These are phyloP conservation scores for Melanaphis sacchari DNA, from an alignment of 1,140 invertebrate species.

Conservation along the genomic window DNA sequence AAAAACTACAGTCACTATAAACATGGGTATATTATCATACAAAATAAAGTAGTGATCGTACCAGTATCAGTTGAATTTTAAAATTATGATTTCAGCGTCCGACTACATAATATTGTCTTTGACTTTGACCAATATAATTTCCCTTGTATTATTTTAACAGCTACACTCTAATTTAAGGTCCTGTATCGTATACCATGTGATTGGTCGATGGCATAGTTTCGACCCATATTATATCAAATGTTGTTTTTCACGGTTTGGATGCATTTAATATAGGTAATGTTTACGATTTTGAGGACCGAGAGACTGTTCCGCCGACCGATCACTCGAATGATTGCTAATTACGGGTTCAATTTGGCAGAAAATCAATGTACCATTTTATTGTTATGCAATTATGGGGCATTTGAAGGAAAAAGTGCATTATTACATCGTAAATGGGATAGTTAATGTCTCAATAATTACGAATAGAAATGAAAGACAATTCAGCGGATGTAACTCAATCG, in stretches of 20 bases:
- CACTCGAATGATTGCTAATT: not conserved
- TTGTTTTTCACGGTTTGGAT: not conserved
- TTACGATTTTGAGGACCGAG: not conserved
- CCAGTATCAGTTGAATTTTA: not conserved
- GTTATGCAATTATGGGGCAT: not conserved
- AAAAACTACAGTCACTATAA: not conserved
- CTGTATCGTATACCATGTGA: not conserved
- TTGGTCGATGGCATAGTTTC: not conserved
- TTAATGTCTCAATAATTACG: not conserved
- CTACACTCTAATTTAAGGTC: too few relatives aligned
- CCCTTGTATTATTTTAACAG: not conserved
- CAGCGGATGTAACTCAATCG: too few relatives aligned
- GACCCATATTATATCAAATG: not conserved
- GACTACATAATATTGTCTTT: not conserved
- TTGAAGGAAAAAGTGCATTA: not conserved
- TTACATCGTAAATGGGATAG: not conserved
- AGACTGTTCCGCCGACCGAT: not conserved
- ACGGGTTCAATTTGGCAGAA: not conserved
- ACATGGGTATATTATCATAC: not conserved
- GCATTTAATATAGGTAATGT: not conserved
- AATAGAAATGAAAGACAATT: not conserved
- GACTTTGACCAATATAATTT: not conserved
- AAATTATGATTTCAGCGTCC: not conserved
- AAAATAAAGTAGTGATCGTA: not conserved
- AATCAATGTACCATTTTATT: slow-evolving; percentile 1